phyloP scores from a whole-genome alignment of 2,888 invertebrate species.

The Epirrita christyi region DNA sequence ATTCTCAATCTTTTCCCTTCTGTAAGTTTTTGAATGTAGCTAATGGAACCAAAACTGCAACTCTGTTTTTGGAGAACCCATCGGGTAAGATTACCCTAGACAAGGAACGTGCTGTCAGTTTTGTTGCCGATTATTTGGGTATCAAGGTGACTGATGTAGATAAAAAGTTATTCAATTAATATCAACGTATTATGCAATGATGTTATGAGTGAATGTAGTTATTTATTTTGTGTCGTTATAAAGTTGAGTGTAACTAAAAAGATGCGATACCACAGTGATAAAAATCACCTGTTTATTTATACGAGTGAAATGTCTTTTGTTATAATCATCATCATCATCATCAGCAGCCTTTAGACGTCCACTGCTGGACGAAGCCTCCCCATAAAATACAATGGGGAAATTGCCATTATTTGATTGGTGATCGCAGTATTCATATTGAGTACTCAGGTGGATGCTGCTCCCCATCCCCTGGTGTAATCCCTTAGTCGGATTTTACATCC shows the following conservation, averaged over 20 bases:
- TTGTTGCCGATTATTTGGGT: constrained; percentile 61
- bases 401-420: too few species aligned
- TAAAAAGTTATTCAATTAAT: constrained; percentile 50
- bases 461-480: too few species aligned
- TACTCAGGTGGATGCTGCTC: too few species aligned
- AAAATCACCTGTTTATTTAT: not conserved
- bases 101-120: constrained; percentile 57
- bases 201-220: constrained; percentile 21
- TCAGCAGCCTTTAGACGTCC: too few species aligned
- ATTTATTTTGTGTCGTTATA: constrained; percentile 22
- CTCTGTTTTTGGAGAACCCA: constrained; percentile 89
- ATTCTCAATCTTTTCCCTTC: constrained; percentile 69
- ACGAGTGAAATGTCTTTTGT: not conserved
- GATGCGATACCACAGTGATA: constrained; percentile 14
- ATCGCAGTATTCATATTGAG: too few species aligned
- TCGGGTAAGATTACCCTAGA: constrained; percentile 67
- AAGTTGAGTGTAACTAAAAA: constrained; percentile 14
- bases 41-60: constrained; percentile 79
- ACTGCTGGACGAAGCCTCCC: too few species aligned
- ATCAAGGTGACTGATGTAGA: constrained; percentile 52
- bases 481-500: too few species aligned
- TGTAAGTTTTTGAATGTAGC: constrained; percentile 87
- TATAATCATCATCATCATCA: too few species aligned
- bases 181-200: constrained; percentile 22
- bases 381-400: too few species aligned